A percentile compares a stretch with the other conserved stretches of the same genome.
phyloP scores from a whole-genome alignment of 2,888 invertebrate genomes.

The Apamea monoglypha region DNA sequence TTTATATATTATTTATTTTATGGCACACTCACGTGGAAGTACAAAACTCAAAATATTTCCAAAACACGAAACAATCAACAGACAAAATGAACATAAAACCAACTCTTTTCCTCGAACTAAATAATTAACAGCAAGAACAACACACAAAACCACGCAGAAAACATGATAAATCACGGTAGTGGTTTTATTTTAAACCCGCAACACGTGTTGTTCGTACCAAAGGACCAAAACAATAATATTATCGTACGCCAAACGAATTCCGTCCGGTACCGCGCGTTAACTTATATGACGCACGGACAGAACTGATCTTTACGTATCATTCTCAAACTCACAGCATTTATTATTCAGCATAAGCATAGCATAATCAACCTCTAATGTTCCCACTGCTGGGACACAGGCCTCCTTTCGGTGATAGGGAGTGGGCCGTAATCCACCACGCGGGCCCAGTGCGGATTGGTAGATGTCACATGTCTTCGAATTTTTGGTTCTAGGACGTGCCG shows the following conservation, averaged over 20 bases:
- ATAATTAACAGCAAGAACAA: conserved; percentile 21
- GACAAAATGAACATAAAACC: conserved; percentile 13
- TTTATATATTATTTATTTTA: too few species aligned
- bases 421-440: too few species aligned
- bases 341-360: too few species aligned
- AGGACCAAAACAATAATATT: conserved; percentile 60
- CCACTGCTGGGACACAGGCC: too few species aligned
- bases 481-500: too few species aligned
- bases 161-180: conserved; percentile 31
- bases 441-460: too few species aligned
- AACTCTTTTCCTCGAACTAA: conserved; percentile 13
- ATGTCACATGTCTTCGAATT: too few species aligned
- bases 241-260: conserved; percentile 34
- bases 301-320: not conserved
- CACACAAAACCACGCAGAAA: conserved; percentile 4
- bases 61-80: not conserved
- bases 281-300: conserved; percentile 37
- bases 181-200: conserved; percentile 45
- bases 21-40: not conserved
- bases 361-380: too few species aligned
- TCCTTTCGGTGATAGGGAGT: too few species aligned
- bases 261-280: conserved; percentile 9
- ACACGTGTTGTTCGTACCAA: conserved; percentile 35
- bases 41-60: not conserved
- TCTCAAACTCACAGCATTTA: not conserved